Evolutionary conservation across 2,113 vertebrate genomes (phyloP).

Genomic region (Pseudonaja textilis): DNA sequence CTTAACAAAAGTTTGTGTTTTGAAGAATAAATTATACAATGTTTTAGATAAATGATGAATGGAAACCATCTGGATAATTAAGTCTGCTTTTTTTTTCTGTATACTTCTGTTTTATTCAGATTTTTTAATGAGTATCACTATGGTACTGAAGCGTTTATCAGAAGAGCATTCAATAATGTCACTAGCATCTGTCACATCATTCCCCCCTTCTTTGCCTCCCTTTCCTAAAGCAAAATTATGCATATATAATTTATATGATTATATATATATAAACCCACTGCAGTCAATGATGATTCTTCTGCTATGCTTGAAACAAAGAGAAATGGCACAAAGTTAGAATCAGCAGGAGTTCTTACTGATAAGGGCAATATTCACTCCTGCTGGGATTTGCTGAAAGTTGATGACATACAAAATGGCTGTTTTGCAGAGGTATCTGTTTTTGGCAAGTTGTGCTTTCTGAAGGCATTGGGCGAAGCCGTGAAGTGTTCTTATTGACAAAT

Average conservation of each 20-base stretch:
- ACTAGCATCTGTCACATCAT: conserved; percentile 59
- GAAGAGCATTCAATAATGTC: conserved; percentile 60
- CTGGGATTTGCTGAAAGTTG: conserved; percentile 60
- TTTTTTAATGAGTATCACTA: conserved; percentile 36
- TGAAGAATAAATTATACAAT: conserved; percentile 20
- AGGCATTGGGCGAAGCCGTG: background rate
- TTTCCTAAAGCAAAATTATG: conserved; percentile 57
- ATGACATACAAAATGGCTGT: conserved; percentile 57
- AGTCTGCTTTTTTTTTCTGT: conserved; percentile 18
- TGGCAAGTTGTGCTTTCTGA: conserved; percentile 42
- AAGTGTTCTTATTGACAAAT: background rate
- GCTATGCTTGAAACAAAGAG: conserved; percentile 44
- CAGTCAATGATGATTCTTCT: conserved; percentile 1
- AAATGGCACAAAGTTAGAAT: conserved; percentile 59
- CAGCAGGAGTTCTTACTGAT: conserved; percentile 57
- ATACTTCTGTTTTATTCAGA: conserved; percentile 42
- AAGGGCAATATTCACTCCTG: conserved; percentile 63
- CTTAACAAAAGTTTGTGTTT: background rate
- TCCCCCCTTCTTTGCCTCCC: conserved; percentile 40
- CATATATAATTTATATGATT: conserved; percentile 54
- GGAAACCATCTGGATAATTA: conserved; percentile 52
- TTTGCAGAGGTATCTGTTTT: conserved; percentile 55
- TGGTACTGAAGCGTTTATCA: conserved; percentile 57
- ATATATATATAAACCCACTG: conserved; percentile 29
- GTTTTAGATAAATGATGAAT: conserved; percentile 23